These are phyloP conservation scores for Enteromius anoplus DNA, from an alignment of 2,797 vertebrate genomes.

Conservation along the genomic window DNA sequence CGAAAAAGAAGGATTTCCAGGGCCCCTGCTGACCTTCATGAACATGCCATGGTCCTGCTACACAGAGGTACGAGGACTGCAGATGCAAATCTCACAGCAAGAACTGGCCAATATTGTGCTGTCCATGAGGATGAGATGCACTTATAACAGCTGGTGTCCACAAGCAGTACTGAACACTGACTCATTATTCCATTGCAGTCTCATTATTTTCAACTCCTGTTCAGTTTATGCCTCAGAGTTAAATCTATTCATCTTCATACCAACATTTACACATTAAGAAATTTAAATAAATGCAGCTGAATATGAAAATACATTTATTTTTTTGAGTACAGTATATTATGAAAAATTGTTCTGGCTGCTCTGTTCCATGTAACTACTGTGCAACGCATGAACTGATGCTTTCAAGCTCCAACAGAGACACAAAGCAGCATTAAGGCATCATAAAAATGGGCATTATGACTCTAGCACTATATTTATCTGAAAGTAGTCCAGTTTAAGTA, in stretches of 20 bases:
- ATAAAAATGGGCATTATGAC: neutral
- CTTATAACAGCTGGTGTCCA: neutral
- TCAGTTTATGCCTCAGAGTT: neutral
- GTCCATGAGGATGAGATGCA: neutral
- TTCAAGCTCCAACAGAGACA: neutral
- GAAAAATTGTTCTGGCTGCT: neutral
- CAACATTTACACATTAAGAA: neutral
- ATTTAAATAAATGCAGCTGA: neutral
- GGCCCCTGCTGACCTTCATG: neutral
- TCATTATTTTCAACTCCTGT: neutral
- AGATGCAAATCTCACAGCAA: neutral
- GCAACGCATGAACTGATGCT: too few relatives aligned
- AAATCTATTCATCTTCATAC: neutral
- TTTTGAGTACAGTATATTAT: neutral
- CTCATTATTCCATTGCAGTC: neutral
- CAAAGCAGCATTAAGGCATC: neutral
- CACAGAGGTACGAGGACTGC: neutral
- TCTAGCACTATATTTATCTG: neutral
- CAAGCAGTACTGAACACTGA: neutral
- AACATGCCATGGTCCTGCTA: neutral
- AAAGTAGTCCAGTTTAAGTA: neutral
- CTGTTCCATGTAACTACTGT: neutral
- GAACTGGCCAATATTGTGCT: neutral
- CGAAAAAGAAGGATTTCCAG: too few relatives aligned
- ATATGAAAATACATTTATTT: neutral